Base-by-base conservation (phyloP, 1,140 invertebrate genomes). In the Trissolcus basalis region DNA sequence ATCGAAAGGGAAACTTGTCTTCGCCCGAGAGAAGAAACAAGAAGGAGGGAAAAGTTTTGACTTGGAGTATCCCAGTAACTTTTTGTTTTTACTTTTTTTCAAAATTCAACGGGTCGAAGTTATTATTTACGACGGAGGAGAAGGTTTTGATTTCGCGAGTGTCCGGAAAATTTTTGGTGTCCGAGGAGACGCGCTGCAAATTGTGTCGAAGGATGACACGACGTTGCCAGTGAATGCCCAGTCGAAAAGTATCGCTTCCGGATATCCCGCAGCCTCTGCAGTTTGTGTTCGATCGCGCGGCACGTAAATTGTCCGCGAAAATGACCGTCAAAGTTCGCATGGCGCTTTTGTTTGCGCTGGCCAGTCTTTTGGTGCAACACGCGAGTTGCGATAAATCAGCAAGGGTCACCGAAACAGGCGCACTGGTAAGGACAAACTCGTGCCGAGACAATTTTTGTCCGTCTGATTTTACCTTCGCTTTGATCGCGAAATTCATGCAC, bases 381-480 rank as follows among this genome's bases (percentile, higher is more conserved):
- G 48, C 61, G n/a, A 43, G 39, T 10, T 65, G 50, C 10, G 48
- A 9, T n/a, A 35, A 49, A 8, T 32, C 36, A 27, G 1, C 58
- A 1, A 60, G 16, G 2, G 49, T 78, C 45, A 51, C 63, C 19
- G 61, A 78, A 51, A 78, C 75, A 12, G 55, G 63, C 14, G 75
- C 75, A 10, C 50, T 73, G 75, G 75, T 78, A 73, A 60, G 69
- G 14, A 63, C 47, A 59, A 59, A 69, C 59, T 47, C 59, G 55
- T 60, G 49, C 44, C 12, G 36, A 8, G 8, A 51, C 36, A 48
- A 19, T 27, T 27, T 27, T 27, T 27, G 19, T 27, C 1, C 19
- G 19, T 39, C 43, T 43, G 4, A 2, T 39, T 11, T n/a, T 39
- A 39, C 36, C 9, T 39, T 39, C n/a, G 19, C 2, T 27, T 27